phyloP scores from a whole-genome alignment of 1,140 invertebrate species.

The Listronotus oregonensis region DNA sequence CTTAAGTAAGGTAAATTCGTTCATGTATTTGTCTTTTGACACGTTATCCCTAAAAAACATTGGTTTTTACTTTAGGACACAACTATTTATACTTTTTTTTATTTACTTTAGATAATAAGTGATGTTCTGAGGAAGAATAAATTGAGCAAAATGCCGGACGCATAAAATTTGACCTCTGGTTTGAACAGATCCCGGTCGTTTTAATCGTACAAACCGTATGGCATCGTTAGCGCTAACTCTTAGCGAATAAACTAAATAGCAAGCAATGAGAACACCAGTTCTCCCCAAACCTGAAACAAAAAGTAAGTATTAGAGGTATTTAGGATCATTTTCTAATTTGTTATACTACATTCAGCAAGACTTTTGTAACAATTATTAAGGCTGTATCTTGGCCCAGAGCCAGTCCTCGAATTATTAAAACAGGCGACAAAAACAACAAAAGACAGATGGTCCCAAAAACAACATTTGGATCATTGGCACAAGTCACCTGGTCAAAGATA shows the following conservation, averaged over 20 bases:
- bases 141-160: constrained; percentile 82
- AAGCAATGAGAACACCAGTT: constrained; percentile 85
- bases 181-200: constrained; percentile 79
- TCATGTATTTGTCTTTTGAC: constrained; percentile 61
- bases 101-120: constrained; percentile 71
- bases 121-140: constrained; percentile 77
- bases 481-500: no score
- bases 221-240: constrained; percentile 78
- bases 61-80: background rate
- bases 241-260: constrained; percentile 81
- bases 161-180: constrained; percentile 80
- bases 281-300: constrained; percentile 71
- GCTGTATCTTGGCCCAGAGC: no score
- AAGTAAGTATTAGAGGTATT: no score
- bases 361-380: no score
- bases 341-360: no score
- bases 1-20: constrained; percentile 69
- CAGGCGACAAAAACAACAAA: no score
- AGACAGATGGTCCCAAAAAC: no score
- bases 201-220: constrained; percentile 79
- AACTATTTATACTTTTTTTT: no score
- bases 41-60: constrained; percentile 51
- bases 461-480: no score
- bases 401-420: no score
- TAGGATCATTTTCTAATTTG: no score